A percentile compares a stretch with the other conserved stretches of the same genome.
phyloP scores from a whole-genome alignment of 2,113 vertebrate species.

The Aptenodytes patagonicus region DNA sequence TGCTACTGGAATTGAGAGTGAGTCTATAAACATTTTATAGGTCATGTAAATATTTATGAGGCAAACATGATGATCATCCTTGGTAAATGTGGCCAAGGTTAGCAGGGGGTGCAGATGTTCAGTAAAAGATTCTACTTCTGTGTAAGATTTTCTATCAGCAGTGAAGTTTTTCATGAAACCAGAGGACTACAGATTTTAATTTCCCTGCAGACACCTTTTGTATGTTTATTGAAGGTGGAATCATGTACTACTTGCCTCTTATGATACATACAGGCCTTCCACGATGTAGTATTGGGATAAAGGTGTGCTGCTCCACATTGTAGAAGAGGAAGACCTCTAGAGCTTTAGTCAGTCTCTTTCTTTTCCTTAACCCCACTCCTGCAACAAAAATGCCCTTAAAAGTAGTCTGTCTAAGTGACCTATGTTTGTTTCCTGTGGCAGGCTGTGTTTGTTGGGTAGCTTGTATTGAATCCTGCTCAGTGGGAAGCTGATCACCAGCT shows the following conservation, averaged over 20 bases:
- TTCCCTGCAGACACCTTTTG: neutral
- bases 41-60: conserved; percentile 19
- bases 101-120: neutral
- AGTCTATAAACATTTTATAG: neutral
- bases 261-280: neutral
- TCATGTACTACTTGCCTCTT: neutral
- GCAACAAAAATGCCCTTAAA: accelerated
- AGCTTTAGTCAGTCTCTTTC: neutral
- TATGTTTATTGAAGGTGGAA: neutral
- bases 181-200: neutral
- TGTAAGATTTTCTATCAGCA: neutral
- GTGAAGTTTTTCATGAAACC: neutral
- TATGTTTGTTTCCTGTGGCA: neutral
- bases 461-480: neutral
- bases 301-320: neutral
- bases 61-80: neutral
- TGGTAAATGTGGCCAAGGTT: neutral
- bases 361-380: accelerated
- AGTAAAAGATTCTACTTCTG: neutral
- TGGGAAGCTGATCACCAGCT: neutral
- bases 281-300: neutral
- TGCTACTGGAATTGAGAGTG: neutral
- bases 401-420: neutral
- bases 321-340: neutral
- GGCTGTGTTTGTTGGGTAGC: neutral